phyloP scores from a whole-genome alignment of 2,888 invertebrate species.

The Pachydiplax longipennis region DNA sequence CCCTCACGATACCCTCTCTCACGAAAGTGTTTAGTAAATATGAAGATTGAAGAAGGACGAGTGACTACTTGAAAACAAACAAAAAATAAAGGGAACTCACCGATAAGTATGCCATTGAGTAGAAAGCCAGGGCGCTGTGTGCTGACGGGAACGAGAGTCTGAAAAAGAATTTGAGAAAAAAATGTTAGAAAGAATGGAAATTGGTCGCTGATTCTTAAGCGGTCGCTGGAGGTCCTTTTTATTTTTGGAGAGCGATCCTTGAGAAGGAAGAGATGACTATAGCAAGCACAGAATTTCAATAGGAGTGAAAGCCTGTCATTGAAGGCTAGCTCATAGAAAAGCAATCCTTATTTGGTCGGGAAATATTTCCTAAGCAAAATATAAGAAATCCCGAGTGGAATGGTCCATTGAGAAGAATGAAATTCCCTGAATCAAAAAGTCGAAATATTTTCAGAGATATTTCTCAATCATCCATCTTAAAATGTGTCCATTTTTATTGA shows the following conservation, averaged over 20 bases:
- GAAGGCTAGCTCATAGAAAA: background rate
- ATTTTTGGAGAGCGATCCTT: background rate
- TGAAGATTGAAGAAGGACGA: background rate
- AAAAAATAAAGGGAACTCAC: background rate
- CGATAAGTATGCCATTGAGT: constrained; percentile 40
- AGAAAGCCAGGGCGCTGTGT: constrained; percentile 37
- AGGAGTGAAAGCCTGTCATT: background rate
- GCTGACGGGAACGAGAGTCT: constrained; percentile 38
- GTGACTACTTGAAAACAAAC: background rate
- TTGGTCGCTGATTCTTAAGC: background rate
- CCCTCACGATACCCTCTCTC: background rate
- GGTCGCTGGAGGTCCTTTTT: background rate
- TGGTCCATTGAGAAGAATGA: too few relatives aligned
- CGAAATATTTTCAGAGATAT: too few relatives aligned
- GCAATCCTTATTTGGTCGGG: background rate
- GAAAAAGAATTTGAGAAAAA: constrained; percentile 1
- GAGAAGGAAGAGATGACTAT: background rate
- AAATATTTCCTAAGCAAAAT: too few relatives aligned
- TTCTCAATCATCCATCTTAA: too few relatives aligned
- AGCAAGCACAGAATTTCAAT: background rate
- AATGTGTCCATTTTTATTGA: too few relatives aligned
- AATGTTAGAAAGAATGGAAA: background rate
- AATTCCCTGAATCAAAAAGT: too few relatives aligned
- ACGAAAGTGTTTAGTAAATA: background rate
- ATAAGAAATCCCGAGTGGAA: too few relatives aligned